These are phyloP conservation scores for Pogonophryne albipinna DNA, from an alignment of 2,797 vertebrate species.

Conservation along the genomic window DNA sequence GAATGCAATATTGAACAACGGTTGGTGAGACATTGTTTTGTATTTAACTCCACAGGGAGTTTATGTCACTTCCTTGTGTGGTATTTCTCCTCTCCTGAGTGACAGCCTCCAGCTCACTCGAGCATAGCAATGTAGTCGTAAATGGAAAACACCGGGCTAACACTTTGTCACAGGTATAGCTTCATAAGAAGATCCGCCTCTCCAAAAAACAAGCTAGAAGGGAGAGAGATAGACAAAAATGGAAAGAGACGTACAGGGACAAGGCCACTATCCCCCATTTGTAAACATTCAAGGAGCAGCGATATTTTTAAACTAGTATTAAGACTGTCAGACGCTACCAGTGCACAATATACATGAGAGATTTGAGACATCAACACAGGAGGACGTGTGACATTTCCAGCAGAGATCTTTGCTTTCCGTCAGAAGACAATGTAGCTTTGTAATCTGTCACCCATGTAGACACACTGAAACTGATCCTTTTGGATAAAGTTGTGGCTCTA, in stretches of 20 bases:
- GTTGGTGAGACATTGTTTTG: slow-evolving; percentile 68
- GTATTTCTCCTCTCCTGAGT: slow-evolving; percentile 68
- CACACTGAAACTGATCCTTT: slow-evolving; percentile 18
- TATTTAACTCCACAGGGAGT: slow-evolving; percentile 73
- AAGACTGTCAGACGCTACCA: slow-evolving; percentile 2
- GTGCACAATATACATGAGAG: not conserved
- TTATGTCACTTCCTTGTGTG: slow-evolving; percentile 66
- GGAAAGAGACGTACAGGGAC: slow-evolving; percentile 19
- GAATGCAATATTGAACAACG: slow-evolving; percentile 68
- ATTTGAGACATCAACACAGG: slow-evolving; percentile 23
- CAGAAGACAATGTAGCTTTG: slow-evolving; percentile 15
- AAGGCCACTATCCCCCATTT: slow-evolving; percentile 15
- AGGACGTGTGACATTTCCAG: not conserved
- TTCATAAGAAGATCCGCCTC: slow-evolving; percentile 59
- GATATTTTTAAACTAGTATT: not conserved
- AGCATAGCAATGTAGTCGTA: slow-evolving; percentile 72
- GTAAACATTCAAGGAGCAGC: slow-evolving; percentile 25
- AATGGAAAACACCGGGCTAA: slow-evolving; percentile 75
- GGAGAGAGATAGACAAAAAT: slow-evolving; percentile 5
- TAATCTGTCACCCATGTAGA: slow-evolving; percentile 11
- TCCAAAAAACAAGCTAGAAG: slow-evolving; percentile 37
- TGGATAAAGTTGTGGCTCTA: not conserved
- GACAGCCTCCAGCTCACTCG: slow-evolving; percentile 64
- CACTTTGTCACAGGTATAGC: slow-evolving; percentile 72
- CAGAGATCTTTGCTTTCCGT: slow-evolving; percentile 22